phyloP scores from a whole-genome alignment of 2,888 invertebrate species.

The Dioctria rufipes region DNA sequence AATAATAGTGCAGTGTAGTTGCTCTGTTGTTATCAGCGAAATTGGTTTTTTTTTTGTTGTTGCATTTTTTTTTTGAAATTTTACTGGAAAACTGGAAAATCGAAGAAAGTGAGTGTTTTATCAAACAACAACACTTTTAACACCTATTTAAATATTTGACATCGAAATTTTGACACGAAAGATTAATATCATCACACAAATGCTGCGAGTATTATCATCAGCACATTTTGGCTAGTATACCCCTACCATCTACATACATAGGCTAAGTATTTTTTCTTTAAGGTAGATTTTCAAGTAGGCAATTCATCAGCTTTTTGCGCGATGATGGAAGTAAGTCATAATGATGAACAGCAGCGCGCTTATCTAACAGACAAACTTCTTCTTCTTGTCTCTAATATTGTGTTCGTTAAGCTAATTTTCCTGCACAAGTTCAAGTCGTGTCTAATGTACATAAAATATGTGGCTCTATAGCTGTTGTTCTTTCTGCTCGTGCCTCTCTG shows the following conservation, averaged over 20 bases:
- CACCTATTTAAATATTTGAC: not conserved
- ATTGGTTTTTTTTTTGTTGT: not conserved
- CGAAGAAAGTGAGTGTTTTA: not conserved
- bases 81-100: not conserved
- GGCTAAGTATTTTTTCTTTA: not conserved
- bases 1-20: not conserved
- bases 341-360: not conserved
- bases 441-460: not conserved
- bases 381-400: constrained; percentile 3
- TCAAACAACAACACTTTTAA: not conserved
- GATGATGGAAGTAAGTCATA: no score
- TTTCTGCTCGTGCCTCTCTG: not conserved
- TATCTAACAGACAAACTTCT: constrained; percentile 33
- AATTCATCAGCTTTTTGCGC: not conserved
- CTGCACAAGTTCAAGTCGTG: constrained; percentile 17
- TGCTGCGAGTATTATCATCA: no score
- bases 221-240: not conserved
- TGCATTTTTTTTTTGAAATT: no score
- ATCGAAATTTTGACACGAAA: not conserved
- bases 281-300: not conserved
- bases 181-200: no score
- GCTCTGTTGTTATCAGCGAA: not conserved
- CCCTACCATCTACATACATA: not conserved
- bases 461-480: not conserved
- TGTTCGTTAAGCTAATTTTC: constrained; percentile 42